Evolutionary conservation across 2,888 invertebrate genomes (phyloP).

Genomic region (Limnephilus lunatus): DNA sequence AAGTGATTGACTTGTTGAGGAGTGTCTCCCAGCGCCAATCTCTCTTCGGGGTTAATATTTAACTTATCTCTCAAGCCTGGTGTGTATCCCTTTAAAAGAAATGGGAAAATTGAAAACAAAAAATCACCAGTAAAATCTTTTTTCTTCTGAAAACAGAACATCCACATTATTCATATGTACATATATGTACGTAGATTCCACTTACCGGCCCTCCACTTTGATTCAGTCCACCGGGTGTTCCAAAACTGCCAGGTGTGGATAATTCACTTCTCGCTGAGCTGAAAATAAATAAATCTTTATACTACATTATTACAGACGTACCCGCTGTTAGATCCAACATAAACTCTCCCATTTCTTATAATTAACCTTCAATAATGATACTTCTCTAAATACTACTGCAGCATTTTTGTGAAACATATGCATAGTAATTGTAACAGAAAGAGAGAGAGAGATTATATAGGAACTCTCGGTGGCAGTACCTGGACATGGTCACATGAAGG

Average conservation of each 20-base stretch:
- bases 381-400: no score
- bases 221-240: constrained; percentile 75
- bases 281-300: constrained; percentile 26
- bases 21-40: constrained; percentile 83
- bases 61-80: constrained; percentile 94
- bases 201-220: constrained; percentile 58
- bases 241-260: constrained; percentile 78
- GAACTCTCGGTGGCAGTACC: no score
- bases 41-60: constrained; percentile 95
- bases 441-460: no score
- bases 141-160: no score
- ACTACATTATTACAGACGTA: not conserved
- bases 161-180: no score
- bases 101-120: no score
- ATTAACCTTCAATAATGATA: no score
- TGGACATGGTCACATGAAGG: not conserved
- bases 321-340: no score
- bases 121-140: no score
- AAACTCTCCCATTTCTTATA: no score
- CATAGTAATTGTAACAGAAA: no score
- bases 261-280: constrained; percentile 83
- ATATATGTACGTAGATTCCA: not conserved
- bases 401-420: no score
- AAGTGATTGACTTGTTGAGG: constrained; percentile 82
- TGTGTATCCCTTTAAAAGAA: constrained; percentile 71